These are phyloP conservation scores for Neosilurus mollespiculum DNA, from an alignment of 2,797 vertebrate genomes.

Conservation along the genomic window DNA sequence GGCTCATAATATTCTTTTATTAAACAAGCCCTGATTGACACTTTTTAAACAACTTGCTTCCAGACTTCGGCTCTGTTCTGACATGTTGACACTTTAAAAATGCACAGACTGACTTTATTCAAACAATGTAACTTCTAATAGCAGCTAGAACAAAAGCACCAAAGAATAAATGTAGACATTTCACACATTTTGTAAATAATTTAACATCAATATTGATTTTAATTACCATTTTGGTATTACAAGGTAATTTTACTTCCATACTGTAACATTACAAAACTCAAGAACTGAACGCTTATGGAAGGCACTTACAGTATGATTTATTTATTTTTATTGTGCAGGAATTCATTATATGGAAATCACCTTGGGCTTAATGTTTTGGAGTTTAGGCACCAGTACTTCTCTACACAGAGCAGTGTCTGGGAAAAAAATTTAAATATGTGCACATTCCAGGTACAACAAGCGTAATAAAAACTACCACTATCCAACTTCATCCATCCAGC, in stretches of 20 bases:
- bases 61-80: too few relatives aligned
- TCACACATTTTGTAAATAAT: neutral
- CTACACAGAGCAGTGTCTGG: neutral
- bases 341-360: slow-evolving; percentile 47
- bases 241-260: neutral
- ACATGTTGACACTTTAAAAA: too few relatives aligned
- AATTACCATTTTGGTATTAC: neutral
- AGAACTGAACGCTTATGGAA: neutral
- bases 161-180: too few relatives aligned
- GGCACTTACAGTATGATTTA: neutral
- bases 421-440: slow-evolving; percentile 1
- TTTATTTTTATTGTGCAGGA: slow-evolving; percentile 19
- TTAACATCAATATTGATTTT: neutral
- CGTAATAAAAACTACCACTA: neutral
- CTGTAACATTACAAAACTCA: neutral
- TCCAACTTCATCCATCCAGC: too few relatives aligned
- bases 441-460: neutral
- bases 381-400: slow-evolving; percentile 3
- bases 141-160: too few relatives aligned
- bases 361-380: slow-evolving; percentile 30
- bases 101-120: too few relatives aligned
- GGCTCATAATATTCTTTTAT: too few relatives aligned
- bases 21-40: too few relatives aligned
- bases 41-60: too few relatives aligned
- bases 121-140: too few relatives aligned